phyloP scores from a whole-genome alignment of 2,113 vertebrate genomes.

The Urocolius indicus region DNA sequence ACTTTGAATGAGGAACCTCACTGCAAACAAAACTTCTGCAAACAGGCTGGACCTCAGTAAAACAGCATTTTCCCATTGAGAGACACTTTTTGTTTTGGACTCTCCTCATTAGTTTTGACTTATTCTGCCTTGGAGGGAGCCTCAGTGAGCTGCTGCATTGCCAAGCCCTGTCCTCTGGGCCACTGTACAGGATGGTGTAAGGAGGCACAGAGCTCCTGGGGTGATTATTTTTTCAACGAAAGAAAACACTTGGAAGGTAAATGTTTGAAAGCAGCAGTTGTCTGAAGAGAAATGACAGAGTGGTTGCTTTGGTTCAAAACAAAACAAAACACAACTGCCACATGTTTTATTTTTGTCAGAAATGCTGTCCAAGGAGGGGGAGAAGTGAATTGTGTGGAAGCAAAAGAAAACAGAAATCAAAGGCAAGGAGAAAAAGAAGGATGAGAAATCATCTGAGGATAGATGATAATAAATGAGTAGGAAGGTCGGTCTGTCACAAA shows the following conservation, averaged over 20 bases:
- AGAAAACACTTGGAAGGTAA: neutral
- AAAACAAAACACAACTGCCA: neutral
- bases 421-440: neutral
- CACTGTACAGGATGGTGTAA: neutral
- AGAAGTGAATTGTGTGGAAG: neutral
- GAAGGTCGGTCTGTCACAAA: neutral
- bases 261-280: neutral
- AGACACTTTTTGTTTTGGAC: neutral
- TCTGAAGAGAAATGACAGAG: neutral
- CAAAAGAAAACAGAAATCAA: constrained; percentile 10
- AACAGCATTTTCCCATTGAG: neutral
- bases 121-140: neutral
- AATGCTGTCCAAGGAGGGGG: neutral
- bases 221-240: neutral
- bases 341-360: neutral
- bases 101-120: neutral
- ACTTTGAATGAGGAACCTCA: neutral
- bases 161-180: neutral
- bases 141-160: rapidly evolving
- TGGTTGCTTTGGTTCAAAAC: neutral
- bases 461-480: constrained; percentile 12
- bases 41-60: neutral
- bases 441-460: neutral
- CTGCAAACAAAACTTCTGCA: neutral
- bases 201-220: neutral